A percentile compares a stretch with the other conserved stretches of the same genome.
Evolutionary conservation across 2,888 invertebrate species (phyloP).

Genomic region (Anaspis maculata): DNA sequence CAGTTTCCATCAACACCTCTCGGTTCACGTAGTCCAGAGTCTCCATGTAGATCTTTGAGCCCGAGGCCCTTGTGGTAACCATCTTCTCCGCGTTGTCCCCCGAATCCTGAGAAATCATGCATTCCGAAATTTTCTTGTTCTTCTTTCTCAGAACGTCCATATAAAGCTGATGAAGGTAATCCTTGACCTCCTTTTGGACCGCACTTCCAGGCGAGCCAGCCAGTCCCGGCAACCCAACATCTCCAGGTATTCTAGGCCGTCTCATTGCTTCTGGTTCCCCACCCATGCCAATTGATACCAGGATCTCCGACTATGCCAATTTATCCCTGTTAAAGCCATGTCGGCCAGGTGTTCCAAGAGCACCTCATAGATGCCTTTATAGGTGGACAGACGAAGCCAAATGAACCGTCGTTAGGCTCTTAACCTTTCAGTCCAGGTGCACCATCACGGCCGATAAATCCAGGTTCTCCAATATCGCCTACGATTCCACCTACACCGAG

Average conservation of each 20-base stretch:
- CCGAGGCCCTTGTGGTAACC: conserved; percentile 52
- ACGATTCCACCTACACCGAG: conserved; percentile 38
- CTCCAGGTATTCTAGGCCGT: conserved; percentile 47
- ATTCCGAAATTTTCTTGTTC: conserved; percentile 49
- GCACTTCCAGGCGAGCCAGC: conserved; percentile 46
- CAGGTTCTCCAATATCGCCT: conserved; percentile 41
- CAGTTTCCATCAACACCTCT: conserved; percentile 43
- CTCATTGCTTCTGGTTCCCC: conserved; percentile 64
- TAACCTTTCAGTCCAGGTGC: conserved; percentile 44
- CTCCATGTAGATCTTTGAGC: conserved; percentile 45
- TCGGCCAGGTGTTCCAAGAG: conserved; percentile 35
- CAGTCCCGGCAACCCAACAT: conserved; percentile 43
- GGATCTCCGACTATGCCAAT: conserved; percentile 27
- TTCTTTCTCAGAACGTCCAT: conserved; percentile 43
- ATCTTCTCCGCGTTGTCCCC: conserved; percentile 49
- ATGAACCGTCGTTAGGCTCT: conserved; percentile 47
- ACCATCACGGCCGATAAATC: conserved; percentile 47
- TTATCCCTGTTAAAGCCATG: conserved; percentile 42
- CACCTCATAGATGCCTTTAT: conserved; percentile 43
- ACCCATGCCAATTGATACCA: conserved; percentile 54
- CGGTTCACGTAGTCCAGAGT: conserved; percentile 48
- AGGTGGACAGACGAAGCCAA: conserved; percentile 24
- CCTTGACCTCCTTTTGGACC: conserved; percentile 48
- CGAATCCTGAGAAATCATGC: conserved; percentile 39
- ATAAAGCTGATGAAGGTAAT: conserved; percentile 36